Percentiles rank a stretch among this genome's conserved stretches.
Evolutionary conservation across 2,797 vertebrate species (phyloP).

Genomic region (Psittacula echo): DNA sequence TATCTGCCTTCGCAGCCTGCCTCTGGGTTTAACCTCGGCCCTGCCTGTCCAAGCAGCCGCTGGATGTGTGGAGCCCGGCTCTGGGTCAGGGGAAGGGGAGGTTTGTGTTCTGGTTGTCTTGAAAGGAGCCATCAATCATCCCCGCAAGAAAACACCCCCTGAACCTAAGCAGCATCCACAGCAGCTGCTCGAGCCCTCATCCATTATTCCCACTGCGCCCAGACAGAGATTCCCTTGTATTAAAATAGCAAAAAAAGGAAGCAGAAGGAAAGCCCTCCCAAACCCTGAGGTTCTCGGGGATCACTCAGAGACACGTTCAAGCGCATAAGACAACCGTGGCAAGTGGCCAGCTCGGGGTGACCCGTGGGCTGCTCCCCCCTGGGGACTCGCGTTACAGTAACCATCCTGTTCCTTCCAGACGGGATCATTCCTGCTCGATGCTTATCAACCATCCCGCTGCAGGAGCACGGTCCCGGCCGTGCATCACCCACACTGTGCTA

Average conservation of each 20-base stretch:
- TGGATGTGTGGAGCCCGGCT: background rate
- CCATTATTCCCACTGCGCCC: background rate
- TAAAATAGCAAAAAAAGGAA: background rate
- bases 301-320: background rate
- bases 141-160: background rate
- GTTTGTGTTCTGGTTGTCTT: background rate
- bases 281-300: background rate
- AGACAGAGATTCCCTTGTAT: background rate
- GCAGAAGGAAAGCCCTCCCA: background rate
- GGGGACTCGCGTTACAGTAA: background rate
- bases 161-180: background rate
- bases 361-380: background rate
- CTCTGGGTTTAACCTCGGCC: background rate
- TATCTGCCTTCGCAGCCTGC: background rate
- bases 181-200: background rate
- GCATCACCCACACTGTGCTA: accelerated
- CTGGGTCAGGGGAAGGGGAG: background rate
- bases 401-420: background rate
- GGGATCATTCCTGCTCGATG: background rate
- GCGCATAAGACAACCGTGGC: background rate
- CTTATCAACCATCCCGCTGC: background rate
- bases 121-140: conserved; percentile 42
- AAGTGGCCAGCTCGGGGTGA: background rate
- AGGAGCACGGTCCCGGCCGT: accelerated
- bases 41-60: background rate